Percentiles rank a stretch among this genome's conserved stretches.
These are phyloP conservation scores for Archilochus colubris DNA, from an alignment of 2,113 vertebrate species.

Conservation along the genomic window DNA sequence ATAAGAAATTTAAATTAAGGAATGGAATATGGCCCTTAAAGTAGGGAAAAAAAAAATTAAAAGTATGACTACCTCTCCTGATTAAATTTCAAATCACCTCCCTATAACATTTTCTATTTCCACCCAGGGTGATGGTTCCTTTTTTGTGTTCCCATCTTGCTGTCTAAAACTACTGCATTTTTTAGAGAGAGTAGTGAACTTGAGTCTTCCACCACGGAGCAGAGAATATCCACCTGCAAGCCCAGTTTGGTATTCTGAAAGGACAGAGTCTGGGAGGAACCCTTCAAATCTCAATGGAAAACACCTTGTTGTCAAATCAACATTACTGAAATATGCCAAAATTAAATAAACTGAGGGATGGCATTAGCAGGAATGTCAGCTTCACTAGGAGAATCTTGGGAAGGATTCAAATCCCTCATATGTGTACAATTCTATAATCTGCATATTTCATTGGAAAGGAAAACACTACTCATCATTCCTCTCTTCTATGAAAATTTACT, in stretches of 20 bases:
- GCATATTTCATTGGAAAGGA: background rate
- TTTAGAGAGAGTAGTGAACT: background rate
- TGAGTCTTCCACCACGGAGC: background rate
- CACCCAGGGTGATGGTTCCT: background rate
- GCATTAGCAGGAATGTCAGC: conserved; percentile 29
- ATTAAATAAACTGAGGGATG: conserved; percentile 10
- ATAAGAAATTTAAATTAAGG: background rate
- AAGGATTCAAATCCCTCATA: background rate
- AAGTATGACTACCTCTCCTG: background rate
- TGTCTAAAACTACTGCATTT: background rate
- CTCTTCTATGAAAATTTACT: background rate
- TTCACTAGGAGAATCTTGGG: conserved; percentile 5
- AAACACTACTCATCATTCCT: background rate
- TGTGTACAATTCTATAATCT: background rate
- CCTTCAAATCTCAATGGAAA: background rate
- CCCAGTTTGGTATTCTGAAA: background rate
- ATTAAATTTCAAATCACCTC: background rate
- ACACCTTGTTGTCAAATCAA: background rate
- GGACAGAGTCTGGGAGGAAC: background rate
- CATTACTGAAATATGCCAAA: background rate
- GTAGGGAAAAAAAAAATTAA: background rate
- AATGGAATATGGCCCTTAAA: background rate
- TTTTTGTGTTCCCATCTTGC: background rate
- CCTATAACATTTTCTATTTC: background rate
- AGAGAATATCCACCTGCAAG: background rate